Conservation (phyloP, 1,140 invertebrate species). For the Homalodisca vitripennis region DNA sequence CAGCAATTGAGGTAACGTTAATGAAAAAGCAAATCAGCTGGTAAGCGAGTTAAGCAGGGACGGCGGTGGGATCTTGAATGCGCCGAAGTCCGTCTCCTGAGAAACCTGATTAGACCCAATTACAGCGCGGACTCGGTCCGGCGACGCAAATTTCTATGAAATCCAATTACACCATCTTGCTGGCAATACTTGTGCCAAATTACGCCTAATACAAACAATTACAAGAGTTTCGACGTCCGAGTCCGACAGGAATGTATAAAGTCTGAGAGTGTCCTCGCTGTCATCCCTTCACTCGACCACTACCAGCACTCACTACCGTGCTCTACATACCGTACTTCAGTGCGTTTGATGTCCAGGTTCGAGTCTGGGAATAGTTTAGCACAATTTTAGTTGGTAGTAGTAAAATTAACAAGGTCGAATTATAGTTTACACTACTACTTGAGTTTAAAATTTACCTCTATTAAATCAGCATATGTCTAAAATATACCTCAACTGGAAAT, state of each 20-base stretch:
- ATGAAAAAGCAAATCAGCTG: conserved; percentile 25
- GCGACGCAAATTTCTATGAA: conserved; percentile 29
- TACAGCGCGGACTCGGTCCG: conserved; percentile 15
- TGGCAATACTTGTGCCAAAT: conserved; percentile 23
- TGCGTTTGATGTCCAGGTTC: no score
- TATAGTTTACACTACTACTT: no score
- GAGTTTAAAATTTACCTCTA: no score
- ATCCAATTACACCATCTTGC: conserved; percentile 29
- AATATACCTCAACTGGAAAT: no score
- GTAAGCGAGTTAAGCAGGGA: conserved; percentile 17
- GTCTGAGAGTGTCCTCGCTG: no score
- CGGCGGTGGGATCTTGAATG: conserved; percentile 13
- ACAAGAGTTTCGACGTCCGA: not conserved
- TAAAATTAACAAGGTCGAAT: no score
- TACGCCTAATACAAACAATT: conserved; percentile 26
- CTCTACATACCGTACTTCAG: no score
- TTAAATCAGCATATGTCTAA: no score
- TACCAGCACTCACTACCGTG: no score
- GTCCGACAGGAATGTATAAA: not conserved
- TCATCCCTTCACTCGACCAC: no score
- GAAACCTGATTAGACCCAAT: conserved; percentile 29
- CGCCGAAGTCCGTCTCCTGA: conserved; percentile 25
- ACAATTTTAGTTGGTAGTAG: no score
- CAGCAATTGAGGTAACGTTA: not conserved
- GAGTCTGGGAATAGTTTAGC: no score